Evolutionary conservation across 37 sponge, comb jelly and placozoan genomes (phyloP), one percentile per base, ranked within the genome.

Genomic region (Agelas oroides): DNA sequence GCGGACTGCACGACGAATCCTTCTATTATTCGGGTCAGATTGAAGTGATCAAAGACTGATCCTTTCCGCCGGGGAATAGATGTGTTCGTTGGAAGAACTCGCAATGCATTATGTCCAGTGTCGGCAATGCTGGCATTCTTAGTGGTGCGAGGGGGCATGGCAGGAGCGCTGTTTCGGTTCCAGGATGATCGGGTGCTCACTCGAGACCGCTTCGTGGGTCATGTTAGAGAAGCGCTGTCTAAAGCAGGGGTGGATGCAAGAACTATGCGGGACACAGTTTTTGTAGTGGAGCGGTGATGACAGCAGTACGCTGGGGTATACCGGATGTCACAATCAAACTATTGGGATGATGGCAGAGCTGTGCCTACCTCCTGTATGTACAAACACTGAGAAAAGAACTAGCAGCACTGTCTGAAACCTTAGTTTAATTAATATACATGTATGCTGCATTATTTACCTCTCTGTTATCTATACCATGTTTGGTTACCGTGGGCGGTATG

Each of bases 21-120:
- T 23, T 20, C 70, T 8, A 37, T 25, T 30, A n/a, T 77, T 19
- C 24, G 35, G 24, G 19, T 85, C 40, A 21, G 52, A 17, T 20
- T 85, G 31, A 85, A 85, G 71, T 71, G 78, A 28, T 85, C 78
- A 20, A 85, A 85, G 71, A 85, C 86, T 15, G 86, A 85, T 70
- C 77, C 86, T 23, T 85, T 85, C 53, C 5, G 86, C 40, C 19
- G 25, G 18, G 86, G 86, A 30, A 71, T 77, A 5, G 60, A 59
- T 25, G 46, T 83, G 20, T 36, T 58, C 23, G 5, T 77, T 16
- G 86, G 86, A 14, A 31, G 65, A 20, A 85, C 86, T 11, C 21
- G 65, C 16, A 77, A 77, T 1, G 36, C 53, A 8, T 60, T 85
- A 57, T 85, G 78, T 34, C 78, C 86, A 24, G 71, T 85, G 2